Base-by-base conservation (phyloP, 2,888 invertebrate species). In the Mimachlamys varia region DNA sequence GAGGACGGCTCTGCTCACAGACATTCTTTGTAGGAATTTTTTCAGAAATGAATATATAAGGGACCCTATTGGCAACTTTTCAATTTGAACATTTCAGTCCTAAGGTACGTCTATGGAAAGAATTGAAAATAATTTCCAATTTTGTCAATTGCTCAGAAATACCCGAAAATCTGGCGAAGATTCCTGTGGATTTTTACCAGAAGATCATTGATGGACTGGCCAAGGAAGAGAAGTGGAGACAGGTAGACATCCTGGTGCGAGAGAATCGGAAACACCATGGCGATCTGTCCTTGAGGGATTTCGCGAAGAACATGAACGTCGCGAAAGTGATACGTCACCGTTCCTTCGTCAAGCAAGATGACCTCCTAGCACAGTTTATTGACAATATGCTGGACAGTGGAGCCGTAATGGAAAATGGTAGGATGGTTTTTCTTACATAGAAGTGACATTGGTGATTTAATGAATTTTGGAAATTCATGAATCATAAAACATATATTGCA, bases 181-280 rank as follows among this genome's bases (percentile, higher is more conserved):
- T 95, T 22, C 88, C 90, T 27, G 87, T 87, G n/a, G 92, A 93
- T 44, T 89, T 90, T 13, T 93, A 92, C 87, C 50, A 93, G 37
- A 90, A 90, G 50, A 91, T 95, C 5, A 88, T 94, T 15, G 93
- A 93, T 17, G 91, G 90, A 12, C 89, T 94, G 44, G 94, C 94
- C 0, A 89, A 89, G 3, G 89, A 89, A 13, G 92, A 93, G 37
- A 93, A 93, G 19, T 95, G 95, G 95, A 62, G 92, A 53, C 94
- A 94, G 90, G 62, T 95, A 55, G 92, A 94, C 58, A 91, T 90
- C 53, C 58, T 94, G 13, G 93, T 95, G 5, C 90, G 92, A 49
- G 93, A 93, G 53, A 93, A 92, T 76, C 90, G 93, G 3, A 89
- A 90, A 22, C 91, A 93, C 19, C 92, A 93, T 55, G 93, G 93